Conservation (phyloP, 2,888 invertebrate genomes). For the Thymelicus sylvestris region DNA sequence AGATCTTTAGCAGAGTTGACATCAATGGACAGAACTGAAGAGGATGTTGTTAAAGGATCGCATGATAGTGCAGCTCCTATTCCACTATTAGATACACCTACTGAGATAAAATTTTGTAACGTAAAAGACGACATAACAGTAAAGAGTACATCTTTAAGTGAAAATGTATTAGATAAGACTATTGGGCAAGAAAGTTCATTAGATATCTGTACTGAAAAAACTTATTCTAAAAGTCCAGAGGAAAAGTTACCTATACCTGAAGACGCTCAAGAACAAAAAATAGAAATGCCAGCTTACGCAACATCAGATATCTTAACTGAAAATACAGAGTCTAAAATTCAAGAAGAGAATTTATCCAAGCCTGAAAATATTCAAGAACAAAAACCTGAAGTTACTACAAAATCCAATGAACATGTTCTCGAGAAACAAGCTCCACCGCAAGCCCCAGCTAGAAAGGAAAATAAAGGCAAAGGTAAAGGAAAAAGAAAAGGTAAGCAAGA, state of each 20-base stretch:
- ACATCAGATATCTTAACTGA: not conserved
- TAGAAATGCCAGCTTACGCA: conserved; percentile 34
- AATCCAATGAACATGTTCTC: not conserved
- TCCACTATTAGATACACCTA: not conserved
- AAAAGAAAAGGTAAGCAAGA: conserved; percentile 72
- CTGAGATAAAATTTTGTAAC: not conserved
- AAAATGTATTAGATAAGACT: not conserved
- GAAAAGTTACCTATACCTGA: conserved; percentile 11
- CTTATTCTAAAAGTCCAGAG: not conserved
- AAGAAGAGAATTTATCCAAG: conserved; percentile 13
- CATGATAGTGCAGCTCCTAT: not conserved
- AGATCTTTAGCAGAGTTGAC: conserved; percentile 73
- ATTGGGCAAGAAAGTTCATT: not conserved
- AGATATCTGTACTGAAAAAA: not conserved
- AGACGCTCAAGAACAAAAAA: conserved; percentile 23
- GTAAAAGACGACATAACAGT: conserved; percentile 4
- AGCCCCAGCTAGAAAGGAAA: conserved; percentile 66
- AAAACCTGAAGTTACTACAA: conserved; percentile 39
- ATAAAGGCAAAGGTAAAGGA: conserved; percentile 68
- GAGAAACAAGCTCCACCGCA: conserved; percentile 49
- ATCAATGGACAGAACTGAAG: conserved; percentile 64
- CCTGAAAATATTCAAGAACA: conserved; percentile 24
- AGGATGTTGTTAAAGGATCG: conserved; percentile 52
- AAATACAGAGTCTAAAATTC: not conserved
- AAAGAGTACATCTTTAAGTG: not conserved